Percentiles rank a stretch among this genome's conserved stretches.
Conservation (phyloP, 2,888 invertebrate species). For the Chromoteleia sp. region DNA sequence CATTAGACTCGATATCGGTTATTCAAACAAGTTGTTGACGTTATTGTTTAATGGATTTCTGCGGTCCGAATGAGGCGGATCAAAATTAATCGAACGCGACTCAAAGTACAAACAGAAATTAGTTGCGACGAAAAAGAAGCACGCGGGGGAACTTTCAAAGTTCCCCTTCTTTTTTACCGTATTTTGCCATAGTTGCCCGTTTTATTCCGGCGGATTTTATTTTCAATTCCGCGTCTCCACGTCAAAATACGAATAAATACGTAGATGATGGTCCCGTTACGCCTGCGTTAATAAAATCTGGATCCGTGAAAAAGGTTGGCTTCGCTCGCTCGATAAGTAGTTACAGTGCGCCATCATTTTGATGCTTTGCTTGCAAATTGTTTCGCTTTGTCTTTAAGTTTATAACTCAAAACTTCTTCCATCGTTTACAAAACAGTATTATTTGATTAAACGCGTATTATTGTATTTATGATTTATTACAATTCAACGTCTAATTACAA, state of each 20-base stretch:
- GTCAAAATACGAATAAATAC: slow-evolving; percentile 74
- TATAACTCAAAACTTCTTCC: too few relatives aligned
- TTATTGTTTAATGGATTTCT: slow-evolving; percentile 5
- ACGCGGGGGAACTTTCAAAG: slow-evolving; percentile 74
- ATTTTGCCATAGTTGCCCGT: slow-evolving; percentile 78
- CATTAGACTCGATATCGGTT: slow-evolving; percentile 8
- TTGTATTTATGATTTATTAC: too few relatives aligned
- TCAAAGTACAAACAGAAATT: slow-evolving; percentile 44
- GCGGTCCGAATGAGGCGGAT: slow-evolving; percentile 7
- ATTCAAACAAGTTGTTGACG: slow-evolving; percentile 9
- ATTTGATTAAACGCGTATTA: too few relatives aligned
- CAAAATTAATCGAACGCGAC: slow-evolving; percentile 30
- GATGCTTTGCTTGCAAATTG: background rate
- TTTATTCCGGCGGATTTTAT: slow-evolving; percentile 79
- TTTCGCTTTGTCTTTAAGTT: too few relatives aligned
- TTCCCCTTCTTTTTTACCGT: slow-evolving; percentile 76
- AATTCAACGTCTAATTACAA: too few relatives aligned
- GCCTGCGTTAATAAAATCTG: slow-evolving; percentile 49
- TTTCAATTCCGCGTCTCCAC: slow-evolving; percentile 72
- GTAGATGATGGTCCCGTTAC: slow-evolving; percentile 68
- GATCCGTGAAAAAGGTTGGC: slow-evolving; percentile 7
- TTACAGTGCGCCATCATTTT: slow-evolving; percentile 9
- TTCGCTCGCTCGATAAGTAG: slow-evolving; percentile 12
- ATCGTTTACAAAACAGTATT: too few relatives aligned
- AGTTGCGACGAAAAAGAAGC: slow-evolving; percentile 58